These are phyloP conservation scores for Parus major DNA, from an alignment of 2,113 vertebrate species.

Conservation along the genomic window DNA sequence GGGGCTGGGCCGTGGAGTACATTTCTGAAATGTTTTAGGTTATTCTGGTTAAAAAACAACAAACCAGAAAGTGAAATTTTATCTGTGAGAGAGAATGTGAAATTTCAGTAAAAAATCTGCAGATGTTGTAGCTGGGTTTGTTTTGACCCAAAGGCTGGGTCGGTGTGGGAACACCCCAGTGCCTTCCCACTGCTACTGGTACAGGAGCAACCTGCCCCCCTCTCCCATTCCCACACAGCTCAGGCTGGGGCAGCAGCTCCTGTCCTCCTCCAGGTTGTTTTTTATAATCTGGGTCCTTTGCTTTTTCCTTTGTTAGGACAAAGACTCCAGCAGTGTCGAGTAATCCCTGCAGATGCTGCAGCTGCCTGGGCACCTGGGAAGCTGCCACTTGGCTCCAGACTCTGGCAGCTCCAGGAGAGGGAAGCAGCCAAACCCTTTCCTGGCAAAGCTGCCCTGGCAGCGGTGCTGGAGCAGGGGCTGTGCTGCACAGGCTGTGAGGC, in stretches of 20 bases:
- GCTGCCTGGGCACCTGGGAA: not conserved
- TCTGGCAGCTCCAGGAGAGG: not conserved
- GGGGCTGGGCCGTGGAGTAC: not conserved
- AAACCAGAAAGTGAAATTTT: constrained; percentile 13
- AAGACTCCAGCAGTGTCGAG: not conserved
- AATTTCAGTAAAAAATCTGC: not conserved
- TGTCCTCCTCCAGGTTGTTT: fast-evolving
- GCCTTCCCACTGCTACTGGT: not conserved
- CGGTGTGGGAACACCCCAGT: not conserved
- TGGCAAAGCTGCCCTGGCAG: not conserved
- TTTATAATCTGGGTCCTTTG: not conserved
- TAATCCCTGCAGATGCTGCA: not conserved
- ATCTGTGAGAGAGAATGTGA: not conserved
- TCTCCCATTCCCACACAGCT: fast-evolving
- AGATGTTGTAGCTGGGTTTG: not conserved
- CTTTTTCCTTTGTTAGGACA: not conserved
- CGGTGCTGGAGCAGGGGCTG: fast-evolving
- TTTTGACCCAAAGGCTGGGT: not conserved
- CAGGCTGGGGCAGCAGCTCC: not conserved
- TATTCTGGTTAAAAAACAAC: constrained; percentile 27
- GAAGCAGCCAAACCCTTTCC: not conserved
- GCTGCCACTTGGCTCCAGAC: not conserved
- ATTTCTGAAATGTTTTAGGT: constrained; percentile 47
- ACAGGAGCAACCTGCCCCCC: not conserved
- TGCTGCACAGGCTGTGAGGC: not conserved